Evolutionary conservation across 2,797 vertebrate genomes (phyloP).

Genomic region (Agapornis canus): DNA sequence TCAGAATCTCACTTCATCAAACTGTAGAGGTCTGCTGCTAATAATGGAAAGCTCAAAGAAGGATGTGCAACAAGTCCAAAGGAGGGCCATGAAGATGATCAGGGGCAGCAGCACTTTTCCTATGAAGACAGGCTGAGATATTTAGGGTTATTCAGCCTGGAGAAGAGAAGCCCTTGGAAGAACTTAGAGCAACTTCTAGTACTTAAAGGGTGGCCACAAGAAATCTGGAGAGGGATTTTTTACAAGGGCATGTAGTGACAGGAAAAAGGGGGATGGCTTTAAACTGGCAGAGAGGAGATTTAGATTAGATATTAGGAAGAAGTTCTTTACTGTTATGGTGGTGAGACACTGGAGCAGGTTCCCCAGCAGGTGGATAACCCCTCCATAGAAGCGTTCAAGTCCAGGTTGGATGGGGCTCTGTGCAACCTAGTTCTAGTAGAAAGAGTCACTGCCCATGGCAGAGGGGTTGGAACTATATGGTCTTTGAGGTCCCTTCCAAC

Average conservation of each 20-base stretch:
- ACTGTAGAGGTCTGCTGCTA: background rate
- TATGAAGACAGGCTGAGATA: background rate
- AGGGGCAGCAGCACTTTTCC: background rate
- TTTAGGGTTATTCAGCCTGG: background rate
- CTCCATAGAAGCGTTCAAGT: background rate
- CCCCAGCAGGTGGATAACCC: background rate
- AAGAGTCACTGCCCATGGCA: background rate
- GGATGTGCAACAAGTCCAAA: accelerated
- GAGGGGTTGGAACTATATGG: background rate
- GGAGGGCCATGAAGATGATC: background rate
- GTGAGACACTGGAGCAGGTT: background rate
- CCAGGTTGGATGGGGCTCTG: accelerated
- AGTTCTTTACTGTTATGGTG: background rate
- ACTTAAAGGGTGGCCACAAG: background rate
- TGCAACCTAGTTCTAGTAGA: too few relatives aligned
- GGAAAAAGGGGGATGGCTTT: background rate
- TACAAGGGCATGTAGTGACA: background rate
- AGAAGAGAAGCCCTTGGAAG: background rate
- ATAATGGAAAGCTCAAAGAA: background rate
- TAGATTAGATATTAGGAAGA: background rate
- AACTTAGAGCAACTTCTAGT: background rate
- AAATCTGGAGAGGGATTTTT: background rate
- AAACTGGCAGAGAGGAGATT: background rate
- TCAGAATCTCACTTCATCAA: background rate
- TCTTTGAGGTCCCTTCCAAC: background rate